These are phyloP conservation scores for Apodemus sylvaticus DNA, from an alignment of 2,113 vertebrate species.

Conservation along the genomic window DNA sequence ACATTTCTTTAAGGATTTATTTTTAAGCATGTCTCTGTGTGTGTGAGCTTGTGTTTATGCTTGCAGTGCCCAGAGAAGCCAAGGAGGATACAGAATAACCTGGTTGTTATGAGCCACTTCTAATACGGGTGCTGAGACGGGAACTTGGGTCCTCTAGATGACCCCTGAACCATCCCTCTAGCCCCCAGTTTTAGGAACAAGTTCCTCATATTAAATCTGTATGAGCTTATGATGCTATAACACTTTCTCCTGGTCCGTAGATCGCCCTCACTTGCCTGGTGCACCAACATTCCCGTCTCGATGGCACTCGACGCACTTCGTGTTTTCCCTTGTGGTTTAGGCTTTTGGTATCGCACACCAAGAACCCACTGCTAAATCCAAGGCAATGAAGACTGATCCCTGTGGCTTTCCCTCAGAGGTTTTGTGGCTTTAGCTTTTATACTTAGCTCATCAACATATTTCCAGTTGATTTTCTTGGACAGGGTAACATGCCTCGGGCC, in stretches of 20 bases:
- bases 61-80: not conserved
- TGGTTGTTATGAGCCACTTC: not conserved
- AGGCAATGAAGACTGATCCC: not conserved
- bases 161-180: not conserved
- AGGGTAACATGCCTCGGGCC: not conserved
- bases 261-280: not conserved
- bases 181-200: not conserved
- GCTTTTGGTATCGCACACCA: not conserved
- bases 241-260: not conserved
- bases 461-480: not conserved
- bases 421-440: not conserved
- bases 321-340: not conserved
- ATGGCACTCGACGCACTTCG: not conserved
- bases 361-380: not conserved
- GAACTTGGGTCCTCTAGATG: not conserved
- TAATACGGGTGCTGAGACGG: not conserved
- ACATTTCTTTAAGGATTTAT: not conserved
- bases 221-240: not conserved
- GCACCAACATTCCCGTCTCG: not conserved
- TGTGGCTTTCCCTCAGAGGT: not conserved
- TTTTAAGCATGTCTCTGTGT: not conserved
- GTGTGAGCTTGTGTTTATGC: not conserved
- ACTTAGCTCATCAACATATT: not conserved
- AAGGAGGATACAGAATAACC: not conserved
- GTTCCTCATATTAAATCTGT: not conserved